Percentiles rank a stretch among this genome's conserved stretches.
Evolutionary conservation across 2,797 vertebrate genomes (phyloP).

Genomic region (Neosilurus mollespiculum): DNA sequence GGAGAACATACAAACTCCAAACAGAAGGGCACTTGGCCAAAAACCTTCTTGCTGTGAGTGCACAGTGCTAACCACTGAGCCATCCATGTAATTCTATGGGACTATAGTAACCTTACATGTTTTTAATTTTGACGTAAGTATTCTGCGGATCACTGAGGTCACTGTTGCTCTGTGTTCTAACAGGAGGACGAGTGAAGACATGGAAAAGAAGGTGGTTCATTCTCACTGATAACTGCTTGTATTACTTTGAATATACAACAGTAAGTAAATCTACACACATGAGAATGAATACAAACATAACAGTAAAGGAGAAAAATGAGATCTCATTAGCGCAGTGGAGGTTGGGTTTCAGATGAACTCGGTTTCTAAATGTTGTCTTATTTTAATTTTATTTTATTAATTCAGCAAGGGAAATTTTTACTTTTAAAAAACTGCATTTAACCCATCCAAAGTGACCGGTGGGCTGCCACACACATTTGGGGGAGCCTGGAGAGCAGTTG

Average conservation of each 20-base stretch:
- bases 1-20: no score
- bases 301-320: not conserved
- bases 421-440: no score
- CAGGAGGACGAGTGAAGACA: constrained; percentile 95
- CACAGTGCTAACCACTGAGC: no score
- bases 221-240: constrained; percentile 96
- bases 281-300: constrained; percentile 26
- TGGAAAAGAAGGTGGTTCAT: constrained; percentile 99
- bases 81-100: not conserved
- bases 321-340: not conserved
- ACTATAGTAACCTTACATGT: not conserved
- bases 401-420: no score
- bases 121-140: not conserved
- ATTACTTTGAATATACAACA: constrained; percentile 97
- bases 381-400: not conserved
- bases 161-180: not conserved
- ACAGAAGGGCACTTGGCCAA: no score
- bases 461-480: no score
- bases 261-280: constrained; percentile 72
- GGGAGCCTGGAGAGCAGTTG: no score
- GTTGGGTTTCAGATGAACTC: not conserved
- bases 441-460: no score
- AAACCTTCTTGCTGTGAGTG: no score
- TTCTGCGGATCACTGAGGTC: not conserved
- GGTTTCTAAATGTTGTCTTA: not conserved